Evolutionary conservation across 2,888 invertebrate genomes (phyloP), one percentile per base, ranked within the genome.

Genomic region (Agrenia bidenticulata): DNA sequence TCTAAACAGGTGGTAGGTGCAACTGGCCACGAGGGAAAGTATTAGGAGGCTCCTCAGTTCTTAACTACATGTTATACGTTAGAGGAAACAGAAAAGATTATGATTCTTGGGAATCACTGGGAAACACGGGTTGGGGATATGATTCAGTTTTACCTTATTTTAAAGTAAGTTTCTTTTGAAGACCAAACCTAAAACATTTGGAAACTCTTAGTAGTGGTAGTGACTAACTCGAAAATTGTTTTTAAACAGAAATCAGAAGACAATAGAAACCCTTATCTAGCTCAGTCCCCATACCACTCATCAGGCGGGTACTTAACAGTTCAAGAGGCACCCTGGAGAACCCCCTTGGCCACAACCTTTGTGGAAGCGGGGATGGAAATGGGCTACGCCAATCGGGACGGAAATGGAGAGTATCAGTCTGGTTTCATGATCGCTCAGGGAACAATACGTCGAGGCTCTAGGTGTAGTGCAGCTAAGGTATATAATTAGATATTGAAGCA

Each of bases 21-120:
- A 93, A 92, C 80, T 93, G 92, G 93, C 92, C 92, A 0, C 84
- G 96, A 70, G 96, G 96, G 59, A 92, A 93, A 80, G 93, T 94
- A 2, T 71, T 82, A 71, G 84, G 84, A 7, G 83, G 83, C 0
- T 80, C 80, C 21, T 82, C 82, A 4, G 81, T 81, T 1, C 78
- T 82, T 1, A 83, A 83, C 75, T 82, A 82, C 67, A 83, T 83
- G 83, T 79, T 79, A 5, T 83, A 82, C 71, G 79, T 82, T 24
- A 77, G 83, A 37, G 82, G 83, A 0, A 94, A 94, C 78, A 85
- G 84, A 58, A 83, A 81, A 1, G 94, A 94, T 78, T 95, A 92
- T 79, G 91, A 95, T 77, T 81, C 83, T n/a, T 95, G 94, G 94
- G 88, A 86, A 21, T 79, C 78, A 13, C 78, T 88, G 77, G 94